Base-by-base conservation (phyloP, 2,113 vertebrate genomes). In the Petroica traversi region DNA sequence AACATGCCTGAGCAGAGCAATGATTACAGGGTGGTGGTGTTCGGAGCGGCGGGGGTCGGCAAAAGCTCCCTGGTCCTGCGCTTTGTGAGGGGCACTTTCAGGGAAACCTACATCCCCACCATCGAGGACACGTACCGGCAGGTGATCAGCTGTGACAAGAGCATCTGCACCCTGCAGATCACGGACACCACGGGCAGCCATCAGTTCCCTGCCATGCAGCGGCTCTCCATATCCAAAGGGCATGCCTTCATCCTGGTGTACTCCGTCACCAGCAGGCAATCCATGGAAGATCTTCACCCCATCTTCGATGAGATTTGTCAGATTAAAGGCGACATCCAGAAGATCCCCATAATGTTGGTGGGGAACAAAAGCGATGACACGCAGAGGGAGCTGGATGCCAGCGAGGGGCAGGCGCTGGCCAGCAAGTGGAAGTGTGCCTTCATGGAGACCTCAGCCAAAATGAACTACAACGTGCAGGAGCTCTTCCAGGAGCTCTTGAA, bases 191-290 rank as follows among this genome's bases (percentile, higher is more conserved):
- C 98, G 2, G 98, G 98, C 10, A 98, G 97, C 92, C 98, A 98
- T 40, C 98, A 98, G 92, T 98, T 98, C 85, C 98, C 98, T 7
- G 98, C 98, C 15, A 98, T 98, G 98, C 98, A 98, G 95, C 89
- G 98, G 57, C 92, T 98, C 52, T 98, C 98, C 6, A 98, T 98
- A 20, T 97, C 98, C 87, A 97, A 96, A 67, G 98, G 98, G 20
- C 98, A 98, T 14, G 97, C 97, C 15, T 98, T 98, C 95, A 96
- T 98, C 95, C 24, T 98, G 76, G 97, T 98, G 40, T 98, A 98
- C 92, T 98, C 98, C 0, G 96, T 98, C 82, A 97, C 97, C 78
- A 98, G 97, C 92, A 92, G 96, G 88, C 97, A 98, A 22, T 98
- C 97, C 31, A 58, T 98, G 95, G 94, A 98, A 57, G 97, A 98